phyloP scores from a whole-genome alignment of 2,888 invertebrate genomes.

The Coremacera marginata region DNA sequence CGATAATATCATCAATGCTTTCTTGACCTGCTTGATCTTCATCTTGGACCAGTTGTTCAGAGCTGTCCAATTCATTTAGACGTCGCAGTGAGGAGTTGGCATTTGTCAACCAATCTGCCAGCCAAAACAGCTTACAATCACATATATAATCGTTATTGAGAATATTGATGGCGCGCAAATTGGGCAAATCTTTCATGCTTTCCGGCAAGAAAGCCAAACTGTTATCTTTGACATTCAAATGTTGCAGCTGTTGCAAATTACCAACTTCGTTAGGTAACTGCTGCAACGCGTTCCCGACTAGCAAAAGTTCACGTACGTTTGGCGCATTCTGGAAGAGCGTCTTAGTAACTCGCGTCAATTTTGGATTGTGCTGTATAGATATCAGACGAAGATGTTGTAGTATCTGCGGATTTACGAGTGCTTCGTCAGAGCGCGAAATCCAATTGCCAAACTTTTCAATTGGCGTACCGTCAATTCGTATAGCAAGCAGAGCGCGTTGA shows the following conservation, averaged over 20 bases:
- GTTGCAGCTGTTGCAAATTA: slow-evolving; percentile 70
- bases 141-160: slow-evolving; percentile 86
- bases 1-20: slow-evolving; percentile 64
- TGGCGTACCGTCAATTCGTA: slow-evolving; percentile 77
- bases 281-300: slow-evolving; percentile 77
- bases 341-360: slow-evolving; percentile 75
- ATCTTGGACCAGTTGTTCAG: slow-evolving; percentile 67
- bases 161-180: slow-evolving; percentile 76
- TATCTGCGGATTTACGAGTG: slow-evolving; percentile 56
- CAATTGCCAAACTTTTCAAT: slow-evolving; percentile 73
- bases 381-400: slow-evolving; percentile 76
- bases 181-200: slow-evolving; percentile 76
- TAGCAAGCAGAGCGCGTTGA: slow-evolving; percentile 73
- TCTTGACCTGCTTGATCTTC: slow-evolving; percentile 49
- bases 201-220: slow-evolving; percentile 78
- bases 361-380: slow-evolving; percentile 74
- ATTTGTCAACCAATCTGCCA: slow-evolving; percentile 73
- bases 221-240: slow-evolving; percentile 80
- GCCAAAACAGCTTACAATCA: slow-evolving; percentile 88
- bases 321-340: slow-evolving; percentile 76
- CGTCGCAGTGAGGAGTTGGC: slow-evolving; percentile 50
- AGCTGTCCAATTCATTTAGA: slow-evolving; percentile 46
- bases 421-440: slow-evolving; percentile 70
- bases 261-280: slow-evolving; percentile 71
- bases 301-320: slow-evolving; percentile 74